Evolutionary conservation across 2,113 vertebrate species (phyloP).

Genomic region (Pseudopipra pipra): DNA sequence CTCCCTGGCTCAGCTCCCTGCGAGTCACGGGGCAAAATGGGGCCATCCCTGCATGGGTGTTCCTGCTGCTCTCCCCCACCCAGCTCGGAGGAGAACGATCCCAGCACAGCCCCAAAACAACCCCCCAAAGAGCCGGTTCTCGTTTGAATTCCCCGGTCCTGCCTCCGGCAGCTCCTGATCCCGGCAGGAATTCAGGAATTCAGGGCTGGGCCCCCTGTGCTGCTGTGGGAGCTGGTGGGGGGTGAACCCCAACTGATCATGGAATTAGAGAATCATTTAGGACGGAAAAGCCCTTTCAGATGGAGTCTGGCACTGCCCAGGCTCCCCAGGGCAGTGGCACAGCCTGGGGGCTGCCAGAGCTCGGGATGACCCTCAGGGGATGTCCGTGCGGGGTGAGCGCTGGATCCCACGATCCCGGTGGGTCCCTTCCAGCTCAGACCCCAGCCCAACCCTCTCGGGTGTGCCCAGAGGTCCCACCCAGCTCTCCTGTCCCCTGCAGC

Average conservation of each 20-base stretch:
- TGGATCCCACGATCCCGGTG: too few species aligned
- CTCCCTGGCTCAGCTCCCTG: background rate
- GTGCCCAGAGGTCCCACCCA: background rate
- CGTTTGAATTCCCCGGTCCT: background rate
- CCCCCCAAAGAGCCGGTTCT: background rate
- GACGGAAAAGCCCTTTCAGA: background rate
- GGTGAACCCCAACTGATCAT: background rate
- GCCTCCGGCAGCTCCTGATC: background rate
- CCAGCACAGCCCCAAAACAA: background rate
- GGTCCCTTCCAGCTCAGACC: too few species aligned
- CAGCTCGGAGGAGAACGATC: background rate
- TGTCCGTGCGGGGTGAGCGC: too few species aligned
- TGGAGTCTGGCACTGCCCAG: too few species aligned
- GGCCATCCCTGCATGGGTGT: background rate
- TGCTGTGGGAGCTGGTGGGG: too few species aligned
- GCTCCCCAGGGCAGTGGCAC: too few species aligned
- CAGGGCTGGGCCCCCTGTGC: background rate
- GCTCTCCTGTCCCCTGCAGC: conserved; percentile 44
- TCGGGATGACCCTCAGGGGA: too few species aligned
- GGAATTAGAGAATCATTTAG: background rate
- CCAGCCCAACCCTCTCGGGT: too few species aligned
- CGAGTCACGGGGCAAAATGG: rapidly evolving
- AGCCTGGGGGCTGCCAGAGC: too few species aligned
- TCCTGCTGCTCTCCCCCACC: background rate
- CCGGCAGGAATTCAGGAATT: background rate